These are phyloP conservation scores for Chitala chitala DNA, from an alignment of 2,113 vertebrate genomes.

Conservation along the genomic window DNA sequence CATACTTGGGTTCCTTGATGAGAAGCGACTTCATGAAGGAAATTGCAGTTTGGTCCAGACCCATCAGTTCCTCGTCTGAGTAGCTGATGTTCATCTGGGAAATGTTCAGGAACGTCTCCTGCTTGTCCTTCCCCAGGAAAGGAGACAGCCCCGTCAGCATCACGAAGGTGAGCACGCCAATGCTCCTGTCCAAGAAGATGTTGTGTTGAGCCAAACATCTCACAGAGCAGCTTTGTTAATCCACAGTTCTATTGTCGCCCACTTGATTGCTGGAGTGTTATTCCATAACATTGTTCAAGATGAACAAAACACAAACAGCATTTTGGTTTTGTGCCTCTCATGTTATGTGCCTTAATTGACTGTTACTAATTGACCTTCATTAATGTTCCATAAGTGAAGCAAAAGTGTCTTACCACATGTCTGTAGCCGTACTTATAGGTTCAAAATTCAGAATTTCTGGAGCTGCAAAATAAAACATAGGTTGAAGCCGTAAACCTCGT, in stretches of 20 bases:
- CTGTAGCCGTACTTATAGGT: conserved; percentile 69
- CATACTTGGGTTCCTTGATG: conserved; percentile 33
- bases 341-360: too few species aligned
- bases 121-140: conserved; percentile 37
- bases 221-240: background rate
- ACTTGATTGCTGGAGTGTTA: too few species aligned
- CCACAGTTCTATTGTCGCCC: too few species aligned
- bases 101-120: conserved; percentile 37
- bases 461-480: conserved; percentile 42
- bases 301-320: too few species aligned
- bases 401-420: conserved; percentile 71
- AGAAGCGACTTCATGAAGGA: conserved; percentile 33
- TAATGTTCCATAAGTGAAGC: background rate
- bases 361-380: background rate
- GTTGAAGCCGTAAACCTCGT: background rate
- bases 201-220: background rate
- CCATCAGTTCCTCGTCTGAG: conserved; percentile 18
- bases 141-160: conserved; percentile 37
- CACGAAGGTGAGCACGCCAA: conserved; percentile 34
- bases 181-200: conserved; percentile 22
- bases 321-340: too few species aligned
- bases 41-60: conserved; percentile 19
- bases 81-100: conserved; percentile 32
- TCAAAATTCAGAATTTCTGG: conserved; percentile 74
- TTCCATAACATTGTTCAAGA: too few species aligned